Evolutionary conservation across 2,113 vertebrate species (phyloP), one percentile per base, ranked within the genome.

Genomic region (Oophaga pumilio): DNA sequence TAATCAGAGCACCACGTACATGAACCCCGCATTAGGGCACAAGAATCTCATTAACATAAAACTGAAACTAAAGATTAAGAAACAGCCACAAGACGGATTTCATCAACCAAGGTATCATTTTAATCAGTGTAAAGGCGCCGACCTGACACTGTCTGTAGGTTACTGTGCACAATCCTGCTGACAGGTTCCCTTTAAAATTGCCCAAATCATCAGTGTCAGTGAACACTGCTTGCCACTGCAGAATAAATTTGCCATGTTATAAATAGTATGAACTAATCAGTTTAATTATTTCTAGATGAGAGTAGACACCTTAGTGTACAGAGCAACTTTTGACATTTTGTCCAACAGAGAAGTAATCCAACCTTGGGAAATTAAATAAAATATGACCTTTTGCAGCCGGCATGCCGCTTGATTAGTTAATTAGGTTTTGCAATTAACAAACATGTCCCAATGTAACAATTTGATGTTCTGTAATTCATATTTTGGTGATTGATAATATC

Each of bases 291-390:
- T 88, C 80, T 76, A 88, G 71, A 83, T 88, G 86, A 83, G 86
- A 88, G 86, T 83, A 88, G 86, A 83, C 86, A 88, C 86, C 86
- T 88, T 83, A 88, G 86, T 88, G 80, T 83, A 88, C 71, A 81
- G 71, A 88, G 76, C 80, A 83, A 83, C 80, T 88, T 88, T 88
- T 88, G 86, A 88, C 86, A 88, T 88, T 88, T 88, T 83, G 86
- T 88, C 86, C 80, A 83, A 88, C n/a, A 33, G 86, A 88, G 71
- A 88, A 88, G 33, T 88, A 83, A 88, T 88, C 86, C 69, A 88
- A 88, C 86, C 86, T 83, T 88, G 86, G 86, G 86, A 88, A 88
- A 88, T 88, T 88, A 88, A 88, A 88, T 88, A 88, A 88, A 87
- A 88, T 88, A 82, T 80, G 86, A 88, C 86, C 86, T 88, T 88